Conservation (phyloP, 2,888 invertebrate genomes). For the Zelleria hepariella region DNA sequence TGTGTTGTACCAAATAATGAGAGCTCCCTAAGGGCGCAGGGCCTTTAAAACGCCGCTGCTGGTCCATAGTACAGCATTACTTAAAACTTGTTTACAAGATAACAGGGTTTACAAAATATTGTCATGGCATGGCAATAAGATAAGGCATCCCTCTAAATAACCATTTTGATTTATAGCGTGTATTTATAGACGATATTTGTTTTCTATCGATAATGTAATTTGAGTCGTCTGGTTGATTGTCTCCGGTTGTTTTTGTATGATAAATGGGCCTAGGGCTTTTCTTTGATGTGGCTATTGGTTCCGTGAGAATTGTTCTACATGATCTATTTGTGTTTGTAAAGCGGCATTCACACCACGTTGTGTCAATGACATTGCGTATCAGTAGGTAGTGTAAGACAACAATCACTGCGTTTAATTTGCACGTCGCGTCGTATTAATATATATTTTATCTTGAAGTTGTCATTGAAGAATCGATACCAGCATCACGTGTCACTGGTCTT, state of each 20-base stretch:
- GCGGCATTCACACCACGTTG: not conserved
- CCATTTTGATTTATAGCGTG: not conserved
- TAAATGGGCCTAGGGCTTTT: not conserved
- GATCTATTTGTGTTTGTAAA: not conserved
- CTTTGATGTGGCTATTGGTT: not conserved
- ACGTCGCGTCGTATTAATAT: too few species aligned
- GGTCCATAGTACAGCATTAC: slow-evolving; percentile 58
- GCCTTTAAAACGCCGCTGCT: slow-evolving; percentile 47
- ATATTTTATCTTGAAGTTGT: too few species aligned
- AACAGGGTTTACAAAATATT: slow-evolving; percentile 53
- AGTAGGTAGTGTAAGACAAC: too few species aligned
- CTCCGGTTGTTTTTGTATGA: not conserved
- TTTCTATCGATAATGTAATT: not conserved
- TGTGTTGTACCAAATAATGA: slow-evolving; percentile 51
- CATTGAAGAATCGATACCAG: too few species aligned
- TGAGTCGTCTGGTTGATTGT: not conserved
- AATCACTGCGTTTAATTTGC: too few species aligned
- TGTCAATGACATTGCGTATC: too few species aligned
- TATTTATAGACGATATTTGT: not conserved
- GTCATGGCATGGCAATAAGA: slow-evolving; percentile 38
- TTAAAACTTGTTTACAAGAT: slow-evolving; percentile 56
- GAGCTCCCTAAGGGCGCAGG: slow-evolving; percentile 20
- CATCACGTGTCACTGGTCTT: too few species aligned
- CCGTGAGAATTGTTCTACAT: not conserved
- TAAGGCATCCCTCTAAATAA: slow-evolving; percentile 20